phyloP scores from a whole-genome alignment of 2,888 invertebrate species.

The Meliscaeva auricollis region DNA sequence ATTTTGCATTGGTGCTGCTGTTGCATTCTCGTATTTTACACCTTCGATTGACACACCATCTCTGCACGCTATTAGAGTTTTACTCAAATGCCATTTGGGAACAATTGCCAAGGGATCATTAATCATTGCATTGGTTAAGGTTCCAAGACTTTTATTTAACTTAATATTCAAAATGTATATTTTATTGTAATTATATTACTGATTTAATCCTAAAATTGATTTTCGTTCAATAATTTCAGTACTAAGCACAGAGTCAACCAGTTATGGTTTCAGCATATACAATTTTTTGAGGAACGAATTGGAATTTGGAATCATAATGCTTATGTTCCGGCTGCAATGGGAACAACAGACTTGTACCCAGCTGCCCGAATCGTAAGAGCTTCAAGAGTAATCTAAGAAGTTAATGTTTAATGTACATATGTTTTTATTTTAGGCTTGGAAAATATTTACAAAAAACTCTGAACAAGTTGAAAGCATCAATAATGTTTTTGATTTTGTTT shows the following conservation, averaged over 20 bases:
- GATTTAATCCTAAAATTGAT: neutral
- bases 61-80: slow-evolving; percentile 86
- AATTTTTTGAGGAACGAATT: slow-evolving; percentile 80
- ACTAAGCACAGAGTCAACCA: neutral
- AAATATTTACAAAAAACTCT: slow-evolving; percentile 91
- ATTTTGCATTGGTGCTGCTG: slow-evolving; percentile 96
- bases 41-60: slow-evolving; percentile 88
- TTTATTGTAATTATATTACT: neutral
- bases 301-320: slow-evolving; percentile 97
- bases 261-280: neutral
- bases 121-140: slow-evolving; percentile 95
- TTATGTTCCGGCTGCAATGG: slow-evolving; percentile 96
- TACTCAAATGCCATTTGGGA: slow-evolving; percentile 95
- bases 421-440: slow-evolving; percentile 89
- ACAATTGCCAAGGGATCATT: slow-evolving; percentile 97
- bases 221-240: neutral
- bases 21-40: slow-evolving; percentile 97
- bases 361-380: slow-evolving; percentile 92
- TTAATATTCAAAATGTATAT: neutral
- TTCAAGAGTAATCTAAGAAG: slow-evolving; percentile 65
- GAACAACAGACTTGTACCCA: slow-evolving; percentile 94
- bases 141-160: slow-evolving; percentile 92
- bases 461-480: slow-evolving; percentile 95
- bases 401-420: no score
- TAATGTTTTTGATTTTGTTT: slow-evolving; percentile 91